Conservation (phyloP, 64 coral and sea anemone genomes). For the Montipora efflorescens region DNA sequence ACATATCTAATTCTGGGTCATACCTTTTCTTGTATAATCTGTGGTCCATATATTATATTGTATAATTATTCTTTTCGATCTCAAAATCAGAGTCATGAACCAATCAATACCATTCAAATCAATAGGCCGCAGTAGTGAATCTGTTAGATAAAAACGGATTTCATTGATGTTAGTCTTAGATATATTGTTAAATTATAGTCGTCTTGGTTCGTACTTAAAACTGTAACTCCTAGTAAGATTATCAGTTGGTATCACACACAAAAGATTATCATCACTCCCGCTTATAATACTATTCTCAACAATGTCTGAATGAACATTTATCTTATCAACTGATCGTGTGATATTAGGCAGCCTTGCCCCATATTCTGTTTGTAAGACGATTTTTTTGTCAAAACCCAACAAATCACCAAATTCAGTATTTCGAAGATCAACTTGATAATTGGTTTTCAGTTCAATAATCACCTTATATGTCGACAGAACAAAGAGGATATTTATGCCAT, state of each 20-base stretch:
- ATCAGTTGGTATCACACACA: no score
- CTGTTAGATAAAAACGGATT: not conserved
- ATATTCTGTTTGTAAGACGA: not conserved
- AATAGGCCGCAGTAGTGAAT: not conserved
- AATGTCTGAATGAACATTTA: slow-evolving; percentile 6
- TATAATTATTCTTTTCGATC: not conserved
- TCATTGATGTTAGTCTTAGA: no score
- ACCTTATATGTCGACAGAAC: not conserved
- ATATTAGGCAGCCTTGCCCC: not conserved
- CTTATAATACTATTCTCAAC: no score
- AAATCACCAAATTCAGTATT: not conserved
- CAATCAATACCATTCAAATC: not conserved
- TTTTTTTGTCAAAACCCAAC: slow-evolving; percentile 22
- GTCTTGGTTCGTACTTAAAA: no score
- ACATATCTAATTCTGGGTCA: not conserved
- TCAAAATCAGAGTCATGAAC: not conserved
- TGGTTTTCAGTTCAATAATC: not conserved
- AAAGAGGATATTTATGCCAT: not conserved
- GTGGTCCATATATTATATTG: not conserved
- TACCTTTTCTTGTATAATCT: not conserved
- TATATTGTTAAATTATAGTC: no score
- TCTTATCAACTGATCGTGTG: not conserved
- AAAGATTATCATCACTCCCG: no score
- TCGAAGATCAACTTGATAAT: slow-evolving; percentile 24
- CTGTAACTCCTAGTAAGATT: no score